A percentile compares a stretch with the other conserved stretches of the same genome.
Evolutionary conservation across 2,888 invertebrate genomes (phyloP).

Genomic region (Anarsia innoxiella): DNA sequence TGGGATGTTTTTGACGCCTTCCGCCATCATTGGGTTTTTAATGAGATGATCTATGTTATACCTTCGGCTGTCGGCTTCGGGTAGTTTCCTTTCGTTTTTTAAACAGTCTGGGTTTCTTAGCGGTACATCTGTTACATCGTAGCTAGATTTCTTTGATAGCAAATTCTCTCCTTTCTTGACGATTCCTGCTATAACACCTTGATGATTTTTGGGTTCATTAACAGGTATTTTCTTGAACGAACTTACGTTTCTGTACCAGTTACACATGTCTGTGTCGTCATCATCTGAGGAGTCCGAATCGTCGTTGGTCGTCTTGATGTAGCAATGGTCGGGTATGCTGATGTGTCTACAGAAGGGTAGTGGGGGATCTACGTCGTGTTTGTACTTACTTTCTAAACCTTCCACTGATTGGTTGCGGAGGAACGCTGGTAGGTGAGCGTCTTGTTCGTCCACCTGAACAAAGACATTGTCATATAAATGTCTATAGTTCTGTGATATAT

Average conservation of each 20-base stretch:
- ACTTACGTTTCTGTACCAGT: slow-evolving; percentile 33
- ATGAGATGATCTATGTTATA: slow-evolving; percentile 47
- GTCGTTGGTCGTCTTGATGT: slow-evolving; percentile 14
- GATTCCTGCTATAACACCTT: slow-evolving; percentile 22
- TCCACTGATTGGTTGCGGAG: slow-evolving; percentile 65
- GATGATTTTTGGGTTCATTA: slow-evolving; percentile 32
- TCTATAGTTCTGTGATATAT: too few relatives aligned
- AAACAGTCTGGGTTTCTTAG: slow-evolving; percentile 31
- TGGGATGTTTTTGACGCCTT: slow-evolving; percentile 40
- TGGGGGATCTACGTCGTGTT: slow-evolving; percentile 30
- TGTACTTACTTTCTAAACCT: slow-evolving; percentile 45
- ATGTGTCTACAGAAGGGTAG: slow-evolving; percentile 44
- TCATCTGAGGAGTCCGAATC: slow-evolving; percentile 37
- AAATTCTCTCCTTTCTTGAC: slow-evolving; percentile 41
- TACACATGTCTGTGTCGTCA: slow-evolving; percentile 29
- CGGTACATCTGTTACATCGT: slow-evolving; percentile 44
- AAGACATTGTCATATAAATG: too few relatives aligned
- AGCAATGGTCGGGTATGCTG: slow-evolving; percentile 41
- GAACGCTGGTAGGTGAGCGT: slow-evolving; percentile 41
- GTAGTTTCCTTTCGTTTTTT: slow-evolving; percentile 34
- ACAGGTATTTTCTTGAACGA: slow-evolving; percentile 34
- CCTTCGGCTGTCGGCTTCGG: slow-evolving; percentile 40
- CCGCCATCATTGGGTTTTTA: slow-evolving; percentile 36
- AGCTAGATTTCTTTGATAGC: slow-evolving; percentile 42
- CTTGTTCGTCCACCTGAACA: slow-evolving; percentile 20